phyloP scores from a whole-genome alignment of 2,888 invertebrate genomes.

The Agonopterix subpropinquella region DNA sequence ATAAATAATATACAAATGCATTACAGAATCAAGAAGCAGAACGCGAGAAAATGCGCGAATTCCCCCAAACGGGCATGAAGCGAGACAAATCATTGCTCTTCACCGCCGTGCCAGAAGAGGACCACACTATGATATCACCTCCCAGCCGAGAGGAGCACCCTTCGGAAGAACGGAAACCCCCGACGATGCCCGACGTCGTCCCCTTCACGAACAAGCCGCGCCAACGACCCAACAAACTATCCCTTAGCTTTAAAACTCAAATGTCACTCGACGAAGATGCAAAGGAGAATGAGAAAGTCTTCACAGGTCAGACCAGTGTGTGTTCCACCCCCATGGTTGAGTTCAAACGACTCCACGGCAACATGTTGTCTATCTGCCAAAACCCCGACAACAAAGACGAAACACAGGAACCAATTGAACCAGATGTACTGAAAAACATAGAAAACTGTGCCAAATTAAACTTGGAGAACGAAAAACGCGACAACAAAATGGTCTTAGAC shows the following conservation, averaged over 20 bases:
- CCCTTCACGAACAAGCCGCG: conserved; percentile 69
- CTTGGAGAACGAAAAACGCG: conserved; percentile 48
- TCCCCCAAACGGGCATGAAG: conserved; percentile 77
- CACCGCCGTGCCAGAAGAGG: conserved; percentile 89
- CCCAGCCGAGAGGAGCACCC: conserved; percentile 42
- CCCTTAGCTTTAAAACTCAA: conserved; percentile 75
- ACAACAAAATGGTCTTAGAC: conserved; percentile 52
- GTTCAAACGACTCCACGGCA: conserved; percentile 83
- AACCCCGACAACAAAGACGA: conserved; percentile 75
- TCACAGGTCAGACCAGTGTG: conserved; percentile 80
- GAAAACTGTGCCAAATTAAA: conserved; percentile 47
- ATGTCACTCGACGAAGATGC: conserved; percentile 74
- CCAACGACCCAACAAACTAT: conserved; percentile 73
- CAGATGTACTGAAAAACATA: conserved; percentile 57
- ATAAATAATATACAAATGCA: not conserved
- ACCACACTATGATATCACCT: conserved; percentile 69
- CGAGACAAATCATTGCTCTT: conserved; percentile 87
- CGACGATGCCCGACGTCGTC: conserved; percentile 66
- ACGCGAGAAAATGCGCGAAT: conserved; percentile 66
- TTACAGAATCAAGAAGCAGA: conserved; percentile 61
- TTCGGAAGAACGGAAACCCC: conserved; percentile 34
- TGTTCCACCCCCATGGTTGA: conserved; percentile 88
- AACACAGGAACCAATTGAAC: conserved; percentile 43
- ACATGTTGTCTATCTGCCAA: conserved; percentile 83
- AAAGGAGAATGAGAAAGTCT: conserved; percentile 66